phyloP scores from a whole-genome alignment of 2,888 invertebrate species.

The Cheilosia pagana region DNA sequence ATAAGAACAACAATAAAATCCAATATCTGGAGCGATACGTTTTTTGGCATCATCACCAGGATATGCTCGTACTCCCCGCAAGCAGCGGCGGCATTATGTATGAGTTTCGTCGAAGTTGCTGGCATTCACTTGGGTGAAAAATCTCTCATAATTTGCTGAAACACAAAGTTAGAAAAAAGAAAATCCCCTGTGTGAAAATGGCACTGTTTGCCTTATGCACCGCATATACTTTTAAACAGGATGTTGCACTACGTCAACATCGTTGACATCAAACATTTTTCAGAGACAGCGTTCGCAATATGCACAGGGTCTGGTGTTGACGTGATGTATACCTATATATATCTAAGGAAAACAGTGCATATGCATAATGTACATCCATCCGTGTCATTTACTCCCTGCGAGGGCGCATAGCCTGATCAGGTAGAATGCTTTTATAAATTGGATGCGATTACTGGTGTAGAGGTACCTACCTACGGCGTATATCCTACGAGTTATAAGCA shows the following conservation, averaged over 20 bases:
- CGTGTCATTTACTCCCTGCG: conserved; percentile 31
- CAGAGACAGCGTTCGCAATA: conserved; percentile 64
- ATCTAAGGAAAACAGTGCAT: conserved; percentile 35
- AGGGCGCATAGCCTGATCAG: no score
- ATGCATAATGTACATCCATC: conserved; percentile 2
- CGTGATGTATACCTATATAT: conserved; percentile 66
- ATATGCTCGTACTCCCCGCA: conserved; percentile 21
- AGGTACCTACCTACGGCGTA: no score
- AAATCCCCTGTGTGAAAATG: conserved; percentile 54
- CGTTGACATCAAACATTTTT: conserved; percentile 68
- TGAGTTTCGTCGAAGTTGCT: conserved; percentile 35
- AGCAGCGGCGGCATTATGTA: conserved; percentile 17
- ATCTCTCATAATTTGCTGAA: conserved; percentile 72
- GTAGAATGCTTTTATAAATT: no score
- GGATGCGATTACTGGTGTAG: no score
- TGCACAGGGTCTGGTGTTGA: conserved; percentile 63
- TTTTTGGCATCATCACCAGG: conserved; percentile 58
- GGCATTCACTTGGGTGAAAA: conserved; percentile 68
- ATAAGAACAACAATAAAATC: conserved; percentile 54
- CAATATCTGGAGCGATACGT: conserved; percentile 68
- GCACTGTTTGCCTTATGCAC: conserved; percentile 71
- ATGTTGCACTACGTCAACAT: conserved; percentile 70
- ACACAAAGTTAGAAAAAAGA: conserved; percentile 63
- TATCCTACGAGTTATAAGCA: no score
- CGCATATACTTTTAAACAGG: conserved; percentile 68